Base-by-base conservation (phyloP, 2,797 vertebrate species). In the Rhyacichthys aspro region DNA sequence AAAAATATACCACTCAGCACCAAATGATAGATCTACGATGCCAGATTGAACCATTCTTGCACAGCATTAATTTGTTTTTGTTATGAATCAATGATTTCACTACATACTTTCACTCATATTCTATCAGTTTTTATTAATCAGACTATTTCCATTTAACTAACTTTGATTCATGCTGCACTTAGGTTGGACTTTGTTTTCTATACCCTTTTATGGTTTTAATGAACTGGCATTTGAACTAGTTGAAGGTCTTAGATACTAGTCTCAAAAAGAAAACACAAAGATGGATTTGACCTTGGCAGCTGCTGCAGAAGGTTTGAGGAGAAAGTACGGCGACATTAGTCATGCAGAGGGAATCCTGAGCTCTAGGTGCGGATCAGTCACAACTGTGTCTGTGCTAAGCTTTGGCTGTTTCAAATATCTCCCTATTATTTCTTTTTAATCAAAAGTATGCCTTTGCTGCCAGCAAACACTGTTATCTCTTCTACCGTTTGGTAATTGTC, bases 361-460 rank as follows among this genome's bases (percentile, higher is more conserved):
- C 83, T 83, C 16, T 36, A 41, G 70, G 77, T 80, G 55, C 37
- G 64, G 81, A 86, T 87, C 81, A 82, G 70, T 52, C 69, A 69
- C 67, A 72, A 55, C 74, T 81, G 72, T 79, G 75, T 63, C 63
- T 63, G 63, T 53, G 74, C 79, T 81, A 72, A 70, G 74, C 75
- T 77, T 72, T 57, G 53, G 70, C 69, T 81, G 72, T 78, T 81
- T 57, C 63, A 74, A 69, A 66, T 59, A 81, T 76, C 55, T 77
- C 67, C 48, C 55, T 45, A 78, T 83, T 84, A 82, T 79, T 86
- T 74, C 55, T 70, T 64, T 78, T 74, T 74, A 65, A 76, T 83
- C 75, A 72, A 68, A 81, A 74, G 63, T 76, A 48, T 84, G 84
- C 72, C 83, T 88, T 78, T 86, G 77, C 80, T 88, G 76, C 73